phyloP scores from a whole-genome alignment of 2,797 vertebrate species.

The Acrocephalus scirpaceus region DNA sequence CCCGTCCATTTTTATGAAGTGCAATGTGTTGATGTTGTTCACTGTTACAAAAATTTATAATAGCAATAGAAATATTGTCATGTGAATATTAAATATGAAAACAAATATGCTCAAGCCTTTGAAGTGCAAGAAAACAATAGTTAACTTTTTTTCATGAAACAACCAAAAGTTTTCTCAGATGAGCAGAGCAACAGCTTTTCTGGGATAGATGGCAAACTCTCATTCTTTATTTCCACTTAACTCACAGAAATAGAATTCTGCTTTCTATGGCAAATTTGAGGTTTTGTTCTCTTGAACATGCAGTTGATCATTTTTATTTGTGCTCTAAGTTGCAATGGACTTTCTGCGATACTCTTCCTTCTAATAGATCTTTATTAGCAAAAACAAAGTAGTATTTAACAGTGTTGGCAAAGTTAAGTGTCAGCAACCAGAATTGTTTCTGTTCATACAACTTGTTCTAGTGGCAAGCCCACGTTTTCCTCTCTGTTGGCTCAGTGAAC shows the following conservation, averaged over 20 bases:
- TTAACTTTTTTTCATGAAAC: background rate
- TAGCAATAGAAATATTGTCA: background rate
- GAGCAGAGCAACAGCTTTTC: background rate
- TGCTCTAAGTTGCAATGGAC: background rate
- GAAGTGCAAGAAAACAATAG: conserved; percentile 36
- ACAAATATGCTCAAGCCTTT: conserved; percentile 25
- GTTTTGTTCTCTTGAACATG: background rate
- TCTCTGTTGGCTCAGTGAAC: background rate
- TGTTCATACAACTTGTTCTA: background rate
- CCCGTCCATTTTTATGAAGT: background rate
- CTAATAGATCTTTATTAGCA: background rate
- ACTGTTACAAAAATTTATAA: background rate
- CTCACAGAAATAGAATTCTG: background rate
- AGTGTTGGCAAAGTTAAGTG: background rate
- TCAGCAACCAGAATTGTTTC: background rate
- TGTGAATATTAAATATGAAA: conserved; percentile 28
- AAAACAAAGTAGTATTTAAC: background rate
- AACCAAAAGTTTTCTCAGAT: background rate
- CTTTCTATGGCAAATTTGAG: background rate
- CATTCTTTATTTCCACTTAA: background rate
- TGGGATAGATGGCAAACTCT: background rate
- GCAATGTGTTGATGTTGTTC: background rate
- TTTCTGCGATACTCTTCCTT: background rate
- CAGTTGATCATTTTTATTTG: background rate
- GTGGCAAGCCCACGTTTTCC: background rate